Conservation (phyloP, 2,888 invertebrate species). For the Parnassius glacialis region DNA sequence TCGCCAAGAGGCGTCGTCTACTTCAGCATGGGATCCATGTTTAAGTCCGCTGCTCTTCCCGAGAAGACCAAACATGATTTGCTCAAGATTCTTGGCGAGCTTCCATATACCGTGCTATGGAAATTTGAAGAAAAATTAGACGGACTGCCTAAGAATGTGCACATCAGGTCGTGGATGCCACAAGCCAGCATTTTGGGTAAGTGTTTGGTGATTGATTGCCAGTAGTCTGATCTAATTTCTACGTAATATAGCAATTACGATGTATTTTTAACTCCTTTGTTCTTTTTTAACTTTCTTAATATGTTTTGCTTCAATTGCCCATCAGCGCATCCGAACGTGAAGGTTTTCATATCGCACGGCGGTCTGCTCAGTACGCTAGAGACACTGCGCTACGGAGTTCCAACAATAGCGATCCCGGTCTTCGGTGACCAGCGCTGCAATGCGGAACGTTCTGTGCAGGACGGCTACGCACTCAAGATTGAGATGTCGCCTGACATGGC, state of each 20-base stretch:
- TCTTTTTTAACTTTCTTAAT: no score
- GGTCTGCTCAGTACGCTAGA: slow-evolving; percentile 46
- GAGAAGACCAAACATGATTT: slow-evolving; percentile 39
- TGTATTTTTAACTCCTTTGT: no score
- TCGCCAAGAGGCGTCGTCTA: no score
- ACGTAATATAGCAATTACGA: no score
- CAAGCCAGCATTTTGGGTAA: slow-evolving; percentile 75
- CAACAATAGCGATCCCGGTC: slow-evolving; percentile 53
- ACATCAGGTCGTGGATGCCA: slow-evolving; percentile 72
- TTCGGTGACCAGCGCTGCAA: slow-evolving; percentile 60
- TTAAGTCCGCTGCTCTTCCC: slow-evolving; percentile 36
- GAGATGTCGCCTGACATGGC: slow-evolving; percentile 39
- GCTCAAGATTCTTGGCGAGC: slow-evolving; percentile 38
- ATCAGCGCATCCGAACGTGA: slow-evolving; percentile 46
- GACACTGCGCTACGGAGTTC: slow-evolving; percentile 47
- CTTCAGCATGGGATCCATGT: no score
- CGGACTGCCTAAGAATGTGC: slow-evolving; percentile 57
- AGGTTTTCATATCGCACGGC: slow-evolving; percentile 48
- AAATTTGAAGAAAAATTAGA: slow-evolving; percentile 61
- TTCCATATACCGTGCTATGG: slow-evolving; percentile 71
- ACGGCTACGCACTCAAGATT: slow-evolving; percentile 46
- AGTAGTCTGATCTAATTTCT: no score
- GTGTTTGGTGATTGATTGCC: no score
- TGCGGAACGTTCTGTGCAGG: slow-evolving; percentile 40
- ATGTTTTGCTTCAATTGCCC: background rate